Percentiles rank a stretch among this genome's conserved stretches.
These are phyloP conservation scores for Abramis brama DNA, from an alignment of 2,113 vertebrate genomes.

Conservation along the genomic window DNA sequence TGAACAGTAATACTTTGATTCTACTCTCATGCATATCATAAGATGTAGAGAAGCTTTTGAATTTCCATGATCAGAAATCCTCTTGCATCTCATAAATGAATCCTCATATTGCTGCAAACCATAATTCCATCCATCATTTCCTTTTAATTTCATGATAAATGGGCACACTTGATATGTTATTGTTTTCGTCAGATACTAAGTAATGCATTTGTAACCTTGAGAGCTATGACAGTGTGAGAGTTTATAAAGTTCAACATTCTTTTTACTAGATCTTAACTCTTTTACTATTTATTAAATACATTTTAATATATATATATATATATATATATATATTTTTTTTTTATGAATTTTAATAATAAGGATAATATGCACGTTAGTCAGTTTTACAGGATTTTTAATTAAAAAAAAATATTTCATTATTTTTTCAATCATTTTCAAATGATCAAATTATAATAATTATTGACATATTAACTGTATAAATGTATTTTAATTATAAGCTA, in stretches of 20 bases:
- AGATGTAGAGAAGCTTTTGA: neutral
- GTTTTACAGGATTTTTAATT: too few relatives aligned
- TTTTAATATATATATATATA: neutral
- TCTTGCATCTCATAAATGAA: neutral
- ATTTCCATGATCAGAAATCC: constrained; percentile 5
- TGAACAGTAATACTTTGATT: neutral
- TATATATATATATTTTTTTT: too few relatives aligned
- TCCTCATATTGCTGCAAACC: neutral
- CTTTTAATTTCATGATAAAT: neutral
- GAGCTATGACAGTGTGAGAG: neutral
- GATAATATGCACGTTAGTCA: too few relatives aligned
- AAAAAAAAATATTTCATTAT: neutral
- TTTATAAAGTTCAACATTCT: neutral
- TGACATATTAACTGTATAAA: too few relatives aligned
- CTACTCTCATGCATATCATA: neutral
- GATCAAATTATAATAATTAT: neutral
- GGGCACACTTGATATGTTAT: neutral
- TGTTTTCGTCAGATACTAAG: neutral
- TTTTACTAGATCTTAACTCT: too few relatives aligned
- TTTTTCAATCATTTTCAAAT: neutral
- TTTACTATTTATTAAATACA: neutral
- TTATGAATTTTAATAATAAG: too few relatives aligned
- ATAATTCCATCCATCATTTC: neutral
- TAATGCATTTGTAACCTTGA: neutral
- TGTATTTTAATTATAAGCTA: neutral